Evolutionary conservation across 2,797 vertebrate species (phyloP), one percentile per base, ranked within the genome.

Genomic region (Pempheris klunzingeri): DNA sequence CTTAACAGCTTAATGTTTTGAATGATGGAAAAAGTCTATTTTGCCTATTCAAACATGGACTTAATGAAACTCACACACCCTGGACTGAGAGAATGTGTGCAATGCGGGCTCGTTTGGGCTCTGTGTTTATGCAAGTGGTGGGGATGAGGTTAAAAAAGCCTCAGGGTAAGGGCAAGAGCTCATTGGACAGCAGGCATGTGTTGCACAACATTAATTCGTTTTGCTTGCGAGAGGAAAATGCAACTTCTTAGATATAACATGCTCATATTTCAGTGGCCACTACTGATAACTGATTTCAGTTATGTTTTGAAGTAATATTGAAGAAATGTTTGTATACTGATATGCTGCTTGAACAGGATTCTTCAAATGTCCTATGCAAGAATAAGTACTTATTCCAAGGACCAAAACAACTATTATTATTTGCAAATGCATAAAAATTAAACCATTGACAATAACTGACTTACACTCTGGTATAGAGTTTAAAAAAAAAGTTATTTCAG

Each of bases 41-140:
- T 90, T 85, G 65, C 82, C 80, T 89, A 76, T 86, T 90, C 49
- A 88, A 92, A 92, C 87, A 87, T 3, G 5, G 61, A 85, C 77
- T 90, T 91, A 91, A 92, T 92, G 83, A 92, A 90, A 89, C 55
- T 80, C 52, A 53, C 77, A 84, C 64, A 83, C 62, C 60, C 62
- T 34, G 52, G 58, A 74, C 49, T 67, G 50, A 69, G 78, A 83
- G 80, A 90, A 89, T 88, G 86, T 81, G 82, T 53, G 78, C 74
- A 84, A 87, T 76, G 66, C 61, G 7, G 50, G 26, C 24, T 70
- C 32, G 22, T 81, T 85, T 74, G 43, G 81, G 52, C 63, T 85
- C 55, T 53, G 66, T 89, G 82, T 92, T 92, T 90, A 71, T 84
- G 78, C 65, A 88, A 85, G 85, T 83, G 87, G 71, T 81, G 46